Base-by-base conservation (phyloP, 2,113 vertebrate species). In the Callionymus lyra region DNA sequence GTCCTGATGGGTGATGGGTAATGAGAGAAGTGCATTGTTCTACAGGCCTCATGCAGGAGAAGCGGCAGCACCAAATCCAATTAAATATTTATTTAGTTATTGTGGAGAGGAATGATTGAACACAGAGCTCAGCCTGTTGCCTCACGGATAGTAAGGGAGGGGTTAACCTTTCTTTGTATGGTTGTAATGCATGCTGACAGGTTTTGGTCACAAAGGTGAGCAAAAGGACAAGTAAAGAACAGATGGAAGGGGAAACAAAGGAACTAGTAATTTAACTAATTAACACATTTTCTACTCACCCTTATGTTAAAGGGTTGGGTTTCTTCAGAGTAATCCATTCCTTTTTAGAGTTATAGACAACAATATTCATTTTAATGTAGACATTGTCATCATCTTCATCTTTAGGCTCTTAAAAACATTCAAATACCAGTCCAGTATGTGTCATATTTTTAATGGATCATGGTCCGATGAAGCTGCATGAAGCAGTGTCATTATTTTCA, bases 21-120 rank as follows among this genome's bases (percentile, higher is more conserved):
- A 56, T 48, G 42, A 53, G 49, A 66, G 60, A 58, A 45, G 50
- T 44, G 43, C 59, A 76, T 60, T 72, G 59, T 65, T 72, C 57
- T 68, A 41, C 33, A 27, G 56, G 61, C 52, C 46, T 19, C 52
- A 27, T 45, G 58, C 51, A 35, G 50, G 57, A 57, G 49, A 75
- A 72, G 61, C 47, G 44, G 44, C 46, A 56, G 41, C 37, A 47
- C 49, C 52, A 41, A 52, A 47, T 18, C 42, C 10, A 65, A 74
- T 73, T 50, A 82, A 83, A 82, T 82, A 82, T 81, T 80, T 2
- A 80, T 81, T 63, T 63, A 65, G 72, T 76, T 59, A 56, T 82
- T 72, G 69, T 68, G 50, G 50, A 50, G 16, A 47, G 58, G 35
- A 27, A 53, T 47, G 50, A 46, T 41, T 4, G 17, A 74, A 57